Conservation (phyloP, 2,888 invertebrate genomes). For the Eupithecia tripunctaria region DNA sequence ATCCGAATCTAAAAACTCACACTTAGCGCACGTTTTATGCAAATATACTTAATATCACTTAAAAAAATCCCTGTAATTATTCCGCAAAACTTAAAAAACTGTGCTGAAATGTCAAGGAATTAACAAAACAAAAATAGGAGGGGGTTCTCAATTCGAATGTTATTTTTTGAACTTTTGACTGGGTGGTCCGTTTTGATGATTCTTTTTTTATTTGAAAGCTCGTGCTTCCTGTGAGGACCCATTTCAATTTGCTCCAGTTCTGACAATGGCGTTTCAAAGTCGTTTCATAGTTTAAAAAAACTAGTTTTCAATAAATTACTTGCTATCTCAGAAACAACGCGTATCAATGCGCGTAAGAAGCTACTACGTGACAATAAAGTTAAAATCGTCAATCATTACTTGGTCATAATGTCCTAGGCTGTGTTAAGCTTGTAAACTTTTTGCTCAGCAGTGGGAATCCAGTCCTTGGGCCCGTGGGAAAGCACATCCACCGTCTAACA, state of each 20-base stretch:
- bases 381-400: not conserved
- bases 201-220: no score
- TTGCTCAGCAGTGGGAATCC: not conserved
- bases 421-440: not conserved
- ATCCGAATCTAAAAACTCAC: not conserved
- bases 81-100: no score
- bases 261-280: no score
- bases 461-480: constrained; percentile 1
- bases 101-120: no score
- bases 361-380: not conserved
- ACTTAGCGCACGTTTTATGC: not conserved
- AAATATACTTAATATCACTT: not conserved
- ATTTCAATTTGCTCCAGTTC: no score
- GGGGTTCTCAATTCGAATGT: no score
- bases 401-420: not conserved
- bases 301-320: not conserved
- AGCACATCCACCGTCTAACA: not conserved
- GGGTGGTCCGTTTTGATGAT: no score
- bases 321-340: not conserved
- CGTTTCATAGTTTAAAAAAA: no score
- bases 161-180: no score
- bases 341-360: not conserved
- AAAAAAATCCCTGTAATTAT: no score
- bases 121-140: no score
- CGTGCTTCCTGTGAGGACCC: no score